These are phyloP conservation scores for Spea bombifrons DNA, from an alignment of 2,113 vertebrate species.

Conservation along the genomic window DNA sequence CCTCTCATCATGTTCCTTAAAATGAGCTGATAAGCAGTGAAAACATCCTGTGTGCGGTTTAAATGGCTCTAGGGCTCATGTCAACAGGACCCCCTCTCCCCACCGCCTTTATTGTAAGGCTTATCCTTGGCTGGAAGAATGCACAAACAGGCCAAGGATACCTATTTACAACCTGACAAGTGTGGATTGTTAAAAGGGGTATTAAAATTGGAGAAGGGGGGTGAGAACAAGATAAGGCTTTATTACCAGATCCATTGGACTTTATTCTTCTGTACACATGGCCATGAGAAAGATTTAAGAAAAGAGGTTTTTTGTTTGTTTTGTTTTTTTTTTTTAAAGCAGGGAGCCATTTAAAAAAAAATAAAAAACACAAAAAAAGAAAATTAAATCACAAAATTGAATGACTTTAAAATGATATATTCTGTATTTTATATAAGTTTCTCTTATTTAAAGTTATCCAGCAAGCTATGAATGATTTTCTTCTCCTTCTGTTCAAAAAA, in stretches of 20 bases:
- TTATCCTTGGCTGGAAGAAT: conserved; percentile 50
- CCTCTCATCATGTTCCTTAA: conserved; percentile 79
- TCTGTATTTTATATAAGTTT: too few relatives aligned
- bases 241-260: conserved; percentile 22
- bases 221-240: conserved; percentile 40
- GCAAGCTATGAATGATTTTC: too few relatives aligned
- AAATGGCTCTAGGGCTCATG: conserved; percentile 64
- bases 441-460: too few relatives aligned
- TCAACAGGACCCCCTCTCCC: conserved; percentile 51
- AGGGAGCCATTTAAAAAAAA: conserved; percentile 6
- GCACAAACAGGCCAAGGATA: conserved; percentile 55
- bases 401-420: too few relatives aligned
- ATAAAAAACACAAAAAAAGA: not conserved
- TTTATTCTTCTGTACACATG: conserved; percentile 6
- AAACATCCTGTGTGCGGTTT: conserved; percentile 77
- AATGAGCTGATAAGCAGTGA: conserved; percentile 79
- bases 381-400: not conserved
- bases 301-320: not conserved
- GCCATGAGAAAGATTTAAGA: not conserved
- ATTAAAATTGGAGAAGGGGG: conserved; percentile 32
- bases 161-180: conserved; percentile 43
- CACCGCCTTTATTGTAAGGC: conserved; percentile 43
- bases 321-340: not conserved
- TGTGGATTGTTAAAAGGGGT: conserved; percentile 43
- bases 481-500: too few relatives aligned